Evolutionary conservation across 1,140 invertebrate species (phyloP).

Genomic region (Diabrotica undecimpunctata): DNA sequence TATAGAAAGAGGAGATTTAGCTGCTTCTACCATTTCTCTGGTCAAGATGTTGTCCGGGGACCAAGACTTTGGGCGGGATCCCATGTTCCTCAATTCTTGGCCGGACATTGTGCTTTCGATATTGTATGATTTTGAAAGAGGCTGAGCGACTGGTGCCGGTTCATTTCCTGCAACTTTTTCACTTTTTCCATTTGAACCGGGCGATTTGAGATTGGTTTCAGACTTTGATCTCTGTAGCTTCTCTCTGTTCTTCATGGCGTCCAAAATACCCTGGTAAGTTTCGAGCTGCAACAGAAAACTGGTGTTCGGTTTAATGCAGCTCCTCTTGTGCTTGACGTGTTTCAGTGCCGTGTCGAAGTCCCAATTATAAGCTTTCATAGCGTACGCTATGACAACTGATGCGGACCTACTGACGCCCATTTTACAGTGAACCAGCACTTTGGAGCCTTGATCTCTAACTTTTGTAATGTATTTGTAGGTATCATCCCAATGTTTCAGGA

Average conservation of each 20-base stretch:
- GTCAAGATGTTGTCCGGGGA: conserved; percentile 61
- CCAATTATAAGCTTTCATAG: conserved; percentile 97
- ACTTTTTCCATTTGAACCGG: conserved; percentile 52
- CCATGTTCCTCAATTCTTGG: conserved; percentile 38
- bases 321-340: conserved; percentile 85
- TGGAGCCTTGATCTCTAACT: conserved; percentile 75
- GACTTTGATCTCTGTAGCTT: conserved; percentile 88
- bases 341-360: conserved; percentile 83
- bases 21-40: conserved; percentile 44
- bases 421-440: conserved; percentile 96
- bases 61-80: conserved; percentile 72
- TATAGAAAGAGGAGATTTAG: conserved; percentile 56
- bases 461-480: conserved; percentile 95
- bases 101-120: conserved; percentile 38
- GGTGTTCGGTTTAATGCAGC: conserved; percentile 92
- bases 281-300: conserved; percentile 92
- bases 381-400: conserved; percentile 95
- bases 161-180: conserved; percentile 50
- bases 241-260: conserved; percentile 94
- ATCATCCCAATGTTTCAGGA: conserved; percentile 95
- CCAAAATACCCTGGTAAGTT: conserved; percentile 92
- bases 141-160: conserved; percentile 56
- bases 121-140: conserved; percentile 50
- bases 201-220: conserved; percentile 82
- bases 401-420: conserved; percentile 98